phyloP scores from a whole-genome alignment of 2,888 invertebrate genomes.

The Volucella zonaria region DNA sequence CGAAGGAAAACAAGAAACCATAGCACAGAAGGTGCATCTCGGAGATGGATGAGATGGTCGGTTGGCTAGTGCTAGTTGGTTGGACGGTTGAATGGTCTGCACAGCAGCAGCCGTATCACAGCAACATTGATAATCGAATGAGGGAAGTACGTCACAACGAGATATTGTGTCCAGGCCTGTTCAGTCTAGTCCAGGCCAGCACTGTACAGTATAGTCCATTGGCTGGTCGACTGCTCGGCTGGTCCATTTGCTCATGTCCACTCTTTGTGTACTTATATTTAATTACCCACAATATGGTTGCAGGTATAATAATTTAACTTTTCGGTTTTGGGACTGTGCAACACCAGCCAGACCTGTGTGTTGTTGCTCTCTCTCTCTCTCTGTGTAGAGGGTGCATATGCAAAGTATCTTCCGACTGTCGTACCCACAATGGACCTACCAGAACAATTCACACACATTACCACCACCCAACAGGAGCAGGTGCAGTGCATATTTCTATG shows the following conservation, averaged over 20 bases:
- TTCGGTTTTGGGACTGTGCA: constrained; percentile 68
- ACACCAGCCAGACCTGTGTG: constrained; percentile 1
- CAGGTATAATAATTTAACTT: constrained; percentile 75
- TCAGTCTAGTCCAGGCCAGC: no score
- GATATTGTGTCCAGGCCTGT: constrained; percentile 52
- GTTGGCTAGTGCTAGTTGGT: constrained; percentile 71
- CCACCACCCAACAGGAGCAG: constrained; percentile 32
- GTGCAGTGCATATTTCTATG: constrained; percentile 58
- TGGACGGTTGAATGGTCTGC: constrained; percentile 68
- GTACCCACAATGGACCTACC: constrained; percentile 50
- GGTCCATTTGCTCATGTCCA: constrained; percentile 73
- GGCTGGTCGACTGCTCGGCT: background rate
- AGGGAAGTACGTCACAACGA: constrained; percentile 53
- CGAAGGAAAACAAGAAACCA: constrained; percentile 47
- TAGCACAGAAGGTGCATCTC: constrained; percentile 71
- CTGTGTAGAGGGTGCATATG: constrained; percentile 40
- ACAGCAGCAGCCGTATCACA: constrained; percentile 47
- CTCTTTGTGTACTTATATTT: constrained; percentile 74
- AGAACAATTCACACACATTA: constrained; percentile 25
- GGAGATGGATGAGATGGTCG: constrained; percentile 70
- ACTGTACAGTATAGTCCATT: no score
- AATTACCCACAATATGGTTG: constrained; percentile 74
- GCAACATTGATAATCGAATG: constrained; percentile 65
- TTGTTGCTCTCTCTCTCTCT: constrained; percentile 24
- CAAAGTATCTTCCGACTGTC: constrained; percentile 21